Conservation (phyloP, 2,888 invertebrate species). For the Stomorhina lunata region DNA sequence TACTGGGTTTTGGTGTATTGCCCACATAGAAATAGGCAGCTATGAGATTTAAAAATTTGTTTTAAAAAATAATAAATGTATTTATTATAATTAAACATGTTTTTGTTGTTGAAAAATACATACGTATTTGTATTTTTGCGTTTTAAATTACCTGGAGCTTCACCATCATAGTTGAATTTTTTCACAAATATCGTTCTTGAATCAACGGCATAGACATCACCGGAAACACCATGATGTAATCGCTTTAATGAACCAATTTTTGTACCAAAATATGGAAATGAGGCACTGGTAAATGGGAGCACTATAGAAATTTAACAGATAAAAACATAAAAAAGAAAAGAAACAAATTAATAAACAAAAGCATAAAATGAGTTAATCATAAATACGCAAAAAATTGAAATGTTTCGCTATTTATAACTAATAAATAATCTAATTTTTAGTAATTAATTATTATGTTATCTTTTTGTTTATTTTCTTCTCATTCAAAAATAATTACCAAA, state of each 20-base stretch:
- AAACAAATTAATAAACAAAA: neutral
- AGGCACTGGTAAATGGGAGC: slow-evolving; percentile 71
- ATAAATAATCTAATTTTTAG: slow-evolving; percentile 15
- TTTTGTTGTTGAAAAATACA: neutral
- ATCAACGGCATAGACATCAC: slow-evolving; percentile 93
- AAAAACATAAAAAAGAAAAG: slow-evolving; percentile 43
- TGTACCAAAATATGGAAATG: slow-evolving; percentile 86
- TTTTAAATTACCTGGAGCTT: slow-evolving; percentile 89
- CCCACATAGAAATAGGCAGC: slow-evolving; percentile 96
- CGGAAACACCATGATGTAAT: slow-evolving; percentile 91
- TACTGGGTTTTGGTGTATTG: slow-evolving; percentile 84
- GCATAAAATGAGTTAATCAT: neutral
- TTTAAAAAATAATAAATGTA: neutral
- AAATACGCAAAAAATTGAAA: slow-evolving; percentile 6
- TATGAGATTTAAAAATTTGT: slow-evolving; percentile 77
- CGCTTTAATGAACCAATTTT: slow-evolving; percentile 88
- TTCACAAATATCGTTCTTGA: slow-evolving; percentile 91
- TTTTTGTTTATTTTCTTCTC: neutral
- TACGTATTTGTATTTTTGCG: slow-evolving; percentile 43
- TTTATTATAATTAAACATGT: neutral
- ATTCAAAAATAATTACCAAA: slow-evolving; percentile 5
- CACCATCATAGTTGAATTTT: slow-evolving; percentile 94
- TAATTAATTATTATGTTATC: slow-evolving; percentile 12
- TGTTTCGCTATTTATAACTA: slow-evolving; percentile 11
- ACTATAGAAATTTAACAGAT: slow-evolving; percentile 68